A percentile compares a stretch with the other conserved stretches of the same genome.
Conservation (phyloP, 2,797 vertebrate species). For the Pipistrellus kuhlii region DNA sequence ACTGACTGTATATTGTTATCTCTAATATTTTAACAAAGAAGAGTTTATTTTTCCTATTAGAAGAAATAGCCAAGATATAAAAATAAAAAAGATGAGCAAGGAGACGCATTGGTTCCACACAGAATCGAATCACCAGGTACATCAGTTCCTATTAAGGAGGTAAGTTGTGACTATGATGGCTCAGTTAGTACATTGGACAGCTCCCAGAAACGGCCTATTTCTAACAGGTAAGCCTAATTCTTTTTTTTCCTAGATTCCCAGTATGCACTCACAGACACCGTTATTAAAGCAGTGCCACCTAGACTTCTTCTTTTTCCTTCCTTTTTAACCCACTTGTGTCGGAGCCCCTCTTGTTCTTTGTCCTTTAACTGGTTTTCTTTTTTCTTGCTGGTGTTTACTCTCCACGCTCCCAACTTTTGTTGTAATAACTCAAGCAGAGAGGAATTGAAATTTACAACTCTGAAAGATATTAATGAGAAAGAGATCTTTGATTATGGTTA, state of each 20-base stretch:
- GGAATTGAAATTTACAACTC: neutral
- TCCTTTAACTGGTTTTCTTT: slow-evolving; percentile 14
- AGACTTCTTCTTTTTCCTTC: neutral
- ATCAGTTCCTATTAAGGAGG: neutral
- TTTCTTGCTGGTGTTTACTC: neutral
- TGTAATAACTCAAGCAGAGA: slow-evolving; percentile 11
- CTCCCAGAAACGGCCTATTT: slow-evolving; percentile 77
- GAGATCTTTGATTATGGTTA: neutral
- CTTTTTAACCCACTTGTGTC: neutral
- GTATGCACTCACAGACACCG: neutral
- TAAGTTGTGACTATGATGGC: neutral
- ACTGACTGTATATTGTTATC: neutral
- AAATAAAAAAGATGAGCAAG: neutral
- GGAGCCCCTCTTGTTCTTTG: neutral
- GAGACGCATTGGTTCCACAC: neutral
- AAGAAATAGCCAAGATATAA: neutral
- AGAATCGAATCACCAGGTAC: neutral
- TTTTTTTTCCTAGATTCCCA: neutral
- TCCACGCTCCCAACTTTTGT: neutral
- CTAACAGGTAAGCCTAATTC: slow-evolving; percentile 54
- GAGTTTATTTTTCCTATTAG: neutral
- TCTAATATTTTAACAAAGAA: neutral
- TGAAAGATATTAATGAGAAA: neutral
- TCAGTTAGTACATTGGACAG: slow-evolving; percentile 85
- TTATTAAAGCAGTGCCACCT: neutral